Base-by-base conservation (phyloP, 2,113 vertebrate genomes). In the Falcunculus frontatus region DNA sequence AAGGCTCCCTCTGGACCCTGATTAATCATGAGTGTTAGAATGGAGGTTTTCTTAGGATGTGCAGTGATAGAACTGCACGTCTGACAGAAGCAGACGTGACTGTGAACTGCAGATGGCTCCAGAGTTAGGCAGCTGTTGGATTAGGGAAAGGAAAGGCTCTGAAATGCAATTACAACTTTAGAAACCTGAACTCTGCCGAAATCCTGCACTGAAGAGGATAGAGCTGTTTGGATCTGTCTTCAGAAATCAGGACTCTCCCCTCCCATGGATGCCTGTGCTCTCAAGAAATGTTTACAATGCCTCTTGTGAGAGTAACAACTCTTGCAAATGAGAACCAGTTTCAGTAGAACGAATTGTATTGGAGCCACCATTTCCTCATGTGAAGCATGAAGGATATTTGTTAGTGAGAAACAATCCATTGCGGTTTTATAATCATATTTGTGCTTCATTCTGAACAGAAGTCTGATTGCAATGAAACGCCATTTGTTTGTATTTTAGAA, bases 1-100 rank as follows among this genome's bases (percentile, higher is more conserved):
- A 2, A 67, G 33, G 13, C 3, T 85, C 1, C 16, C 5, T 16
- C 8, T 25, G 30, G 13, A 39, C 16, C 2, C 4, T 42, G 14
- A 10, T 47, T 44, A 79, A 11, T 30, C 21, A 5, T 33, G 37
- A 59, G 6, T 33, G 16, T 85, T 55, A 59, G 57, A 76, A 42
- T 14, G 7, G 18, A 75, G 11, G 8, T 32, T 30, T 27, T 35
- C 35, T 63, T 32, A 63, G 55, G 41, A 29, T 37, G 27, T n/a
- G 13, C n/a, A 37, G 39, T 35, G 11, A 13, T 12, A 68, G 26
- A 75, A 5, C 22, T 84, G n/a, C n/a, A n/a, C n/a, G 26, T 52
- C 49, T 77, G 49, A 39, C 14, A 60, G 57, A 76, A 69, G 13
- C 6, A 80, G 22, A 21, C 21, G 5, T 37, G n/a, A 30, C 32